A percentile compares a stretch with the other conserved stretches of the same genome.
Evolutionary conservation across 2,888 invertebrate species (phyloP).

Genomic region (Desoria tigrina): DNA sequence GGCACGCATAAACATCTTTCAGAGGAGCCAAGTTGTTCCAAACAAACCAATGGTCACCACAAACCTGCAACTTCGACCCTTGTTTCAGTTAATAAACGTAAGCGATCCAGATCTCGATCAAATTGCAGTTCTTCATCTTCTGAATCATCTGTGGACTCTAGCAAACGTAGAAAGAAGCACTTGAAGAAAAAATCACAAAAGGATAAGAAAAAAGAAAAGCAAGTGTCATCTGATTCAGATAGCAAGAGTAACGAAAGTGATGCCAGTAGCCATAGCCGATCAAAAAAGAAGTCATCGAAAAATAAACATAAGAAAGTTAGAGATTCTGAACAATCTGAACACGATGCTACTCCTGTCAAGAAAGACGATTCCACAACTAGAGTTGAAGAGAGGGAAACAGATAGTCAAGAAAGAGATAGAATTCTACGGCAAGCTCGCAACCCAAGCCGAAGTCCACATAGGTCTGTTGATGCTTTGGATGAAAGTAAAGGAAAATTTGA

Average conservation of each 20-base stretch:
- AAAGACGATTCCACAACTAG: neutral
- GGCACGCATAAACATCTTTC: neutral
- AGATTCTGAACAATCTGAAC: neutral
- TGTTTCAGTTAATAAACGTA: constrained; percentile 19
- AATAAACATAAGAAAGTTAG: constrained; percentile 2
- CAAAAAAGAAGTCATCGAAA: constrained; percentile 13
- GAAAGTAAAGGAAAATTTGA: constrained; percentile 15
- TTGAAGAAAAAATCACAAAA: constrained; percentile 23
- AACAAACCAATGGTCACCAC: neutral
- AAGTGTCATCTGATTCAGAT: constrained; percentile 9
- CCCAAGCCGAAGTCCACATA: constrained; percentile 30
- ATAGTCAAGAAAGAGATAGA: constrained; percentile 39
- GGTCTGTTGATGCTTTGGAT: neutral
- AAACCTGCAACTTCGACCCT: neutral
- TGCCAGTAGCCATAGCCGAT: constrained; percentile 5
- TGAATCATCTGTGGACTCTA: constrained; percentile 18
- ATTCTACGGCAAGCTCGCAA: constrained; percentile 34
- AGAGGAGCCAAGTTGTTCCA: too few species aligned
- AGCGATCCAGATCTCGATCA: constrained; percentile 22
- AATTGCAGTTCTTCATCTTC: constrained; percentile 30
- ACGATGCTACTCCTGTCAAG: neutral
- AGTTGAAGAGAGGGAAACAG: constrained; percentile 13
- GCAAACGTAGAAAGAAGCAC: constrained; percentile 19
- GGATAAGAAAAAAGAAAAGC: constrained; percentile 17
- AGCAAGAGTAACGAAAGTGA: constrained; percentile 4